These are phyloP conservation scores for Meloidogyne hapla DNA, from an alignment of 1,140 invertebrate species.

Conservation along the genomic window DNA sequence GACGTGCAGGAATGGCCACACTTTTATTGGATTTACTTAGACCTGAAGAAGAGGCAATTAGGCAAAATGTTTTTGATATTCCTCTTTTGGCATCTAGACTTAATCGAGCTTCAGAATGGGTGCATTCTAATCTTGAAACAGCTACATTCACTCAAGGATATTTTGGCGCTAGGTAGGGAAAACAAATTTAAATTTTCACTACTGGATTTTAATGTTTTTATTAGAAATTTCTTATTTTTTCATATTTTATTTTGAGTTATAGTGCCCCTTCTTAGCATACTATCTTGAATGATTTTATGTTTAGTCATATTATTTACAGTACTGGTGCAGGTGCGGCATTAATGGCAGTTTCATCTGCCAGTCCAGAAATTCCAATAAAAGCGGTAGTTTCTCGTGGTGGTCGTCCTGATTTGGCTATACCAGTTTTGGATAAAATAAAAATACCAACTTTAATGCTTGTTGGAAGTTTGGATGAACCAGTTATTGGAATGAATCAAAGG, in stretches of 20 bases:
- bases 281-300: neutral
- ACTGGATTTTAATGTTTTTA: too few species aligned
- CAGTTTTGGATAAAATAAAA: slow-evolving; percentile 12
- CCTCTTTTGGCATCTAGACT: slow-evolving; percentile 18
- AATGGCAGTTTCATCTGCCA: neutral
- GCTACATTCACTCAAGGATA: slow-evolving; percentile 4
- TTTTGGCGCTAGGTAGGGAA: too few species aligned
- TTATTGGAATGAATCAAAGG: slow-evolving; percentile 26
- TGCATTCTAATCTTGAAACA: neutral
- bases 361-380: neutral
- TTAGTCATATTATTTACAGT: neutral
- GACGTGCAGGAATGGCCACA: slow-evolving; percentile 19
- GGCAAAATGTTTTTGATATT: slow-evolving; percentile 26
- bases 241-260: too few species aligned
- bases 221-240: too few species aligned
- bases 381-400: slow-evolving; percentile 29
- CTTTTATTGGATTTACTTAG: too few species aligned
- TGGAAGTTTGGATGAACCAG: slow-evolving; percentile 22
- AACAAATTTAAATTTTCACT: too few species aligned
- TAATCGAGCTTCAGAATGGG: slow-evolving; percentile 18
- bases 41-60: slow-evolving; percentile 8
- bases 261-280: too few species aligned
- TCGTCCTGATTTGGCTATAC: slow-evolving; percentile 23
- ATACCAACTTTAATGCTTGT: slow-evolving; percentile 15
- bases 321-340: slow-evolving; percentile 23